These are phyloP conservation scores for Lumbricus terrestris DNA, from an alignment of 2,888 invertebrate species.

Conservation along the genomic window DNA sequence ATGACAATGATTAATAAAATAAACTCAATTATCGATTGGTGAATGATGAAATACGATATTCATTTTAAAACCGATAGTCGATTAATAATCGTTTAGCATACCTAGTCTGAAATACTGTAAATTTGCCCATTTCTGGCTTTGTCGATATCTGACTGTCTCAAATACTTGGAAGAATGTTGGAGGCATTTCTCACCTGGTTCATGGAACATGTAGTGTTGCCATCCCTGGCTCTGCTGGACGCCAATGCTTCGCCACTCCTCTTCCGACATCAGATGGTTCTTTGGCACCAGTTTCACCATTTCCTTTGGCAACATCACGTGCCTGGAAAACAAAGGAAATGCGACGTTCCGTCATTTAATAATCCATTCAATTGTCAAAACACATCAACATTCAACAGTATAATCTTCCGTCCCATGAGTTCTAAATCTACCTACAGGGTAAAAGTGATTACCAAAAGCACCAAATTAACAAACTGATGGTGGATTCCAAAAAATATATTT, in stretches of 20 bases:
- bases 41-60: too few species aligned
- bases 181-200: conserved; percentile 71
- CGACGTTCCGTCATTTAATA: not conserved
- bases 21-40: too few species aligned
- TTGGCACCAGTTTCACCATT: conserved; percentile 83
- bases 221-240: conserved; percentile 92
- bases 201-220: conserved; percentile 96
- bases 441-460: not conserved
- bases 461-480: not conserved
- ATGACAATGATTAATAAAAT: too few species aligned
- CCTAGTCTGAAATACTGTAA: not conserved
- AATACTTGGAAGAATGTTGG: not conserved
- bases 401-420: not conserved
- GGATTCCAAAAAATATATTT: too few species aligned
- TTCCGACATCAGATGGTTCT: conserved; percentile 89
- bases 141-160: not conserved
- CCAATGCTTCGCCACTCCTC: conserved; percentile 90
- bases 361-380: not conserved
- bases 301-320: conserved; percentile 93
- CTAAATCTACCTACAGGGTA: not conserved
- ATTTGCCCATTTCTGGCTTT: not conserved
- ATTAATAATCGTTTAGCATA: not conserved
- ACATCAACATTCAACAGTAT: not conserved
- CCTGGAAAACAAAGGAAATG: conserved; percentile 62
- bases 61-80: too few species aligned